These are phyloP conservation scores for Lichenostomus cassidix DNA, from an alignment of 2,113 vertebrate genomes.

Conservation along the genomic window DNA sequence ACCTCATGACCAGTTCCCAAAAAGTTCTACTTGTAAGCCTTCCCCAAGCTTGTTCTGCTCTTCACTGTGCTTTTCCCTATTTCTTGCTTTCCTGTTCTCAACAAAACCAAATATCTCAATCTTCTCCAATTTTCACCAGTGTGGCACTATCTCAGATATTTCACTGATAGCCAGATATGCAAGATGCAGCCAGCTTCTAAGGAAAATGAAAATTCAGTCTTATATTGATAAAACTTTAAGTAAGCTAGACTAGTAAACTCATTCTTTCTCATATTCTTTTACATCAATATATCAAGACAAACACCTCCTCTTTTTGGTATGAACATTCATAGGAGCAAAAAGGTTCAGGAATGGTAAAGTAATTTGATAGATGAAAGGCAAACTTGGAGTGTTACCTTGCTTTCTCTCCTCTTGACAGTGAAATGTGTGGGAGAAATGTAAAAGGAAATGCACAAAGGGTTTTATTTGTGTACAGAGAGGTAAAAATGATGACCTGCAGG, in stretches of 20 bases:
- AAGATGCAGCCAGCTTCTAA: neutral
- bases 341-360: neutral
- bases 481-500: neutral
- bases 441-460: neutral
- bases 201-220: neutral
- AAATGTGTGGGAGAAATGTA: neutral
- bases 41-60: neutral
- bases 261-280: neutral
- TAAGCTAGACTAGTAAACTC: neutral
- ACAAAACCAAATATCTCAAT: neutral
- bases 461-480: neutral
- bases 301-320: neutral
- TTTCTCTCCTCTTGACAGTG: neutral
- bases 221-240: neutral
- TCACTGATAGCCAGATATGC: neutral
- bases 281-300: neutral
- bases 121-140: neutral
- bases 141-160: neutral
- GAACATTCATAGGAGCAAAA: neutral
- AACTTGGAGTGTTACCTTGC: neutral
- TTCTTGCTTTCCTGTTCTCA: neutral
- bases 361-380: neutral
- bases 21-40: neutral
- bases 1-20: neutral
- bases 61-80: neutral